Evolutionary conservation across 2,113 vertebrate genomes (phyloP).

Genomic region (Osmerus eperlanus): DNA sequence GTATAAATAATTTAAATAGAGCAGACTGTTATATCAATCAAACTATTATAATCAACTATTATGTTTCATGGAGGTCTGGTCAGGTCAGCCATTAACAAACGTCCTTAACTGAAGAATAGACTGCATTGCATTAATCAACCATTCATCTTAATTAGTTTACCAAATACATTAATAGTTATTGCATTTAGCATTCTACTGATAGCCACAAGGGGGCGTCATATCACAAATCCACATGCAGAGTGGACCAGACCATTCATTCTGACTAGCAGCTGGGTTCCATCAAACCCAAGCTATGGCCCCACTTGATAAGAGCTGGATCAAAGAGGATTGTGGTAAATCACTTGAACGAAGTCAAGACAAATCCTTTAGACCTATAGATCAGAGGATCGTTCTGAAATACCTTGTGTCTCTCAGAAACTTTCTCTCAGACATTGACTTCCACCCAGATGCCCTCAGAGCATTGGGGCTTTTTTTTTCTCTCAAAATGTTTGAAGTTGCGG

Average conservation of each 20-base stretch:
- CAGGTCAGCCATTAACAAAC: no score
- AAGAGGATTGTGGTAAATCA: slow-evolving; percentile 22
- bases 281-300: slow-evolving; percentile 13
- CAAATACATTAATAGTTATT: background rate
- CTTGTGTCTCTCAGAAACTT: background rate
- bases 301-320: slow-evolving; percentile 14
- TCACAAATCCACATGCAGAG: slow-evolving; percentile 24
- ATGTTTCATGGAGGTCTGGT: no score
- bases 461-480: background rate
- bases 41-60: no score
- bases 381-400: background rate
- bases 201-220: slow-evolving; percentile 63
- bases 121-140: no score
- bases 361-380: slow-evolving; percentile 1
- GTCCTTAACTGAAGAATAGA: no score
- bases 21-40: no score
- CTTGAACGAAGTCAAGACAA: background rate
- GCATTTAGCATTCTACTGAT: background rate
- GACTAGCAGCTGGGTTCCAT: slow-evolving; percentile 28
- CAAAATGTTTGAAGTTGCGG: background rate
- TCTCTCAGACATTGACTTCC: background rate
- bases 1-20: no score
- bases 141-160: no score
- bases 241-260: background rate
- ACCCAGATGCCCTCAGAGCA: background rate